Evolutionary conservation across 1,140 invertebrate species (phyloP), one percentile per base, ranked within the genome.

Genomic region (Macrotrachela quadricornifera): DNA sequence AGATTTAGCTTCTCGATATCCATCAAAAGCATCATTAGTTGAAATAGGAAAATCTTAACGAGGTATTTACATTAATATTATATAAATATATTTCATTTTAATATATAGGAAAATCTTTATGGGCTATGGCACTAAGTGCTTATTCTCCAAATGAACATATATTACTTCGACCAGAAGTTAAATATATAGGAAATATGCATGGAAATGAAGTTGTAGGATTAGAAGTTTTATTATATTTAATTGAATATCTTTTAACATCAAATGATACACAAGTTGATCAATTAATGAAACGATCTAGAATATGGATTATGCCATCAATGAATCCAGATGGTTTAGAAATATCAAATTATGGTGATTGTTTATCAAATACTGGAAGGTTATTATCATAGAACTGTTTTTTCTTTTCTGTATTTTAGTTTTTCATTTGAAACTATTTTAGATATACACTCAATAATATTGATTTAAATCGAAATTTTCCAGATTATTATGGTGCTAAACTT

Each of bases 401-500:
- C n/a, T n/a, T n/a, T n/a, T n/a, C n/a, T n/a, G n/a, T n/a, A n/a
- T n/a, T n/a, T n/a, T n/a, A 72, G 91, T 30, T 30, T 30, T 30
- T 4, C 3, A 30, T 30, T 30, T 30, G 21, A 30, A 30, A 4
- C 8, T 30, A 30, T 30, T 30, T 30, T 30, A 30, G 21, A 58
- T 62, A 66, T 1, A 96, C 97, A 71, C 81, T 80, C 0, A 70
- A 90, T 60, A 63, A 74, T 42, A 71, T 88, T 1, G 91, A 97
- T 68, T 72, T 97, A 1, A 96, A 97, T 70, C 74, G 91, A 59
- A 92, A 97, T 70, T 97, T 97, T 63, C 92, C 92, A 0, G 85
- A 92, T 64, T 82, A 88, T 56, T 90, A 80, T 65, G 78, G 81
- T 30, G 21, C 21, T 4, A 30, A 2, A 30, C 21, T 30, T 30